Evolutionary conservation across 2,888 invertebrate genomes (phyloP).

Genomic region (Timema podura): DNA sequence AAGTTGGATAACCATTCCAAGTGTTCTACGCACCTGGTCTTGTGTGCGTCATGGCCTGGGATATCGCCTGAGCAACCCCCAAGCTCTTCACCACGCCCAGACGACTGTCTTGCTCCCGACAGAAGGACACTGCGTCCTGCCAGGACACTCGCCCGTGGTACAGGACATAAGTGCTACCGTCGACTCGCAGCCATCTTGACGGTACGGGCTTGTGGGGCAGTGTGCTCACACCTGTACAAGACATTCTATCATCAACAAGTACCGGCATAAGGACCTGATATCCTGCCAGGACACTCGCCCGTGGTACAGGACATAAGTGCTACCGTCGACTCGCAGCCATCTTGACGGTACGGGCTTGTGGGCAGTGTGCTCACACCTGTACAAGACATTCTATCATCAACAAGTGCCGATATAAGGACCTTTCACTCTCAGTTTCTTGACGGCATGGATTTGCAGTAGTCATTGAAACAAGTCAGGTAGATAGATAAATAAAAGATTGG

Average conservation of each 20-base stretch:
- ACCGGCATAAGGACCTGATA: neutral
- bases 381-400: too few species aligned
- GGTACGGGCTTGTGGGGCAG: neutral
- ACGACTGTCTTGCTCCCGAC: neutral
- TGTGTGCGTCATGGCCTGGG: slow-evolving; percentile 1
- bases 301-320: neutral
- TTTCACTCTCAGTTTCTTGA: too few species aligned
- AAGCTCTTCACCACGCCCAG: neutral
- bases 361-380: too few species aligned
- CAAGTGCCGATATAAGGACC: too few species aligned
- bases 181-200: neutral
- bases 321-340: neutral
- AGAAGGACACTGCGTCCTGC: neutral
- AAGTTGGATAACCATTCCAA: too few species aligned
- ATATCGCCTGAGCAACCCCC: neutral
- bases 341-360: neutral
- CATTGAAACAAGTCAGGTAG: too few species aligned
- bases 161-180: neutral
- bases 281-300: neutral
- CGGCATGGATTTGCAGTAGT: too few species aligned
- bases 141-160: neutral
- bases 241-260: too few species aligned
- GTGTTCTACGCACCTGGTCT: neutral
- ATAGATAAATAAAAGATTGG: too few species aligned
- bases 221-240: too few species aligned